phyloP scores from a whole-genome alignment of 2,888 invertebrate species.

The Smittia aterrima region DNA sequence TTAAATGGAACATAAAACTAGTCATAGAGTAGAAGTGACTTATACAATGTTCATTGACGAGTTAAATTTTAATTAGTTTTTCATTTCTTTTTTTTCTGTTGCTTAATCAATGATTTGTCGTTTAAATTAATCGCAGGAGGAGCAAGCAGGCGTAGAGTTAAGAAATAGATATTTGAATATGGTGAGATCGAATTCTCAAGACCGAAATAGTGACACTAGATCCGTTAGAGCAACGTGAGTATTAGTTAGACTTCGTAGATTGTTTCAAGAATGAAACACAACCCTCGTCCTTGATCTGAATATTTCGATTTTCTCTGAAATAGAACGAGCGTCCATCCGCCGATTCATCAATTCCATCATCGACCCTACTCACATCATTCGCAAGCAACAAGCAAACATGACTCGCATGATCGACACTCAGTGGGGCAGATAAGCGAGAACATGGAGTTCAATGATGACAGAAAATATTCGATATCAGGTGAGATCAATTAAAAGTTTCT shows the following conservation, averaged over 20 bases:
- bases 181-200: constrained; percentile 46
- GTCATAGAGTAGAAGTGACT: neutral
- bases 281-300: no score
- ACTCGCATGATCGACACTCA: constrained; percentile 32
- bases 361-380: constrained; percentile 37
- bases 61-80: no score
- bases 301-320: neutral
- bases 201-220: constrained; percentile 49
- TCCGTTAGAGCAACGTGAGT: constrained; percentile 48
- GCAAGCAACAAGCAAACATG: constrained; percentile 12
- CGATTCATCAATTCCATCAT: constrained; percentile 35
- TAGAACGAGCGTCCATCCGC: constrained; percentile 32
- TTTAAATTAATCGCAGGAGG: constrained; percentile 53
- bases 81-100: no score
- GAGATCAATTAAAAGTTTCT: no score
- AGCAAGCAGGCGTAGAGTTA: constrained; percentile 60
- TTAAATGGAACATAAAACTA: neutral
- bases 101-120: no score
- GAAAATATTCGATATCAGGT: constrained; percentile 41
- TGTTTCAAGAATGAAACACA: neutral
- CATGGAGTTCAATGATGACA: constrained; percentile 16
- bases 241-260: constrained; percentile 33
- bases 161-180: constrained; percentile 47
- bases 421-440: constrained; percentile 39
- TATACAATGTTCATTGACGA: no score